Evolutionary conservation across 1,140 invertebrate genomes (phyloP), one percentile per base, ranked within the genome.

Genomic region (Muscidifurax raptorellus): DNA sequence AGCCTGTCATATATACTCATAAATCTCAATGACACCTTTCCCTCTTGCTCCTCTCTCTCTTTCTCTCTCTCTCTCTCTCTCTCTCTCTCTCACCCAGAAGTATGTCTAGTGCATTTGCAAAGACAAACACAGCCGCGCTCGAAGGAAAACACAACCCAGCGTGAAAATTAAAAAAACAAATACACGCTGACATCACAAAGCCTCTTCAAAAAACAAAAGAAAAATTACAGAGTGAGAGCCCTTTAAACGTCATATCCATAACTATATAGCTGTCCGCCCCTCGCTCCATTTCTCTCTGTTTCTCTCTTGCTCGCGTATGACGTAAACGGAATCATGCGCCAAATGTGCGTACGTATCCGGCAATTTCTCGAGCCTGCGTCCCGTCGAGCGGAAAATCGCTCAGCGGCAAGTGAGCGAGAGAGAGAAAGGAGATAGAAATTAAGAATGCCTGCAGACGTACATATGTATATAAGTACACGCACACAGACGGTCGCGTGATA

Each of bases 311-410:
- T 40, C 52, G 25, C 36, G 71, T 75, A 85, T 85, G 83, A 80
- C 83, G 83, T 84, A 80, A 80, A 84, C 40, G 78, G 59, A 85
- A 85, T 80, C 78, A 85, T 85, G 78, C 83, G 78, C 72, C 79
- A 85, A 85, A 80, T 85, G 83, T 85, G 79, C 83, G 74, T 80
- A 76, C 72, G 83, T 85, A 80, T 85, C 83, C 77, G 78, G 77
- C 71, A 85, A 85, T 85, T 85, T 80, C 77, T 80, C 76, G 77
- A 52, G 32, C 22, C 40, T 30, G 27, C 79, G 44, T 69, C 40
- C 76, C 74, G 64, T 52, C 36, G 74, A 83, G 75, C 27, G 74
- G 75, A 83, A 83, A 83, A 78, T 69, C 22, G 81, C 72, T n/a
- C 25, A 40, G 28, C 2, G n/a, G 9, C 22, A 10, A 67, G 27